A percentile compares a stretch with the other conserved stretches of the same genome.
Conservation (phyloP, 2,888 invertebrate genomes). For the Caenorhabditis auriculariae region DNA sequence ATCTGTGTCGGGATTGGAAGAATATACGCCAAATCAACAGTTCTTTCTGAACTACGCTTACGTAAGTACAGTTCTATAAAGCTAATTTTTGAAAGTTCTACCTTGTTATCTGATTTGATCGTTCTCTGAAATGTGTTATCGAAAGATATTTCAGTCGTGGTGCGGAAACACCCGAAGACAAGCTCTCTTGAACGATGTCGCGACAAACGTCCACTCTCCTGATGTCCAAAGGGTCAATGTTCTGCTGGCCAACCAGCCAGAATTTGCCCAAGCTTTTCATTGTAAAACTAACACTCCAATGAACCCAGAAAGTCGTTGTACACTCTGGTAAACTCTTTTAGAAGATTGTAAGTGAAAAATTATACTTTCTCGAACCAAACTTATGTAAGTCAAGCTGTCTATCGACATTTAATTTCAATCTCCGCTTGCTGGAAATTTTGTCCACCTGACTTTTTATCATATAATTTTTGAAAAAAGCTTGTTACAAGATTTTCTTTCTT, state of each 20-base stretch:
- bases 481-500: too few species aligned
- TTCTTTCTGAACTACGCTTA: conserved; percentile 14
- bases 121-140: neutral
- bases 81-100: neutral
- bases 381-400: too few species aligned
- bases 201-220: conserved; percentile 8
- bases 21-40: conserved; percentile 7
- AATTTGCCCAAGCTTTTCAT: conserved; percentile 8
- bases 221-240: conserved; percentile 10
- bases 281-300: conserved; percentile 7
- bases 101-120: neutral
- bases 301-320: conserved; percentile 12
- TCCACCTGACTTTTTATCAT: too few species aligned
- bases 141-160: conserved; percentile 9
- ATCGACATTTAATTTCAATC: too few species aligned
- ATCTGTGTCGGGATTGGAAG: conserved; percentile 2
- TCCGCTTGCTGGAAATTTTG: too few species aligned
- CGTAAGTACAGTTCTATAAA: conserved; percentile 1
- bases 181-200: conserved; percentile 2
- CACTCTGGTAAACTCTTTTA: conserved; percentile 12
- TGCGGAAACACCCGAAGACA: conserved; percentile 5
- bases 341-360: too few species aligned
- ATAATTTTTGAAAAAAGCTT: too few species aligned
- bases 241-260: conserved; percentile 13
- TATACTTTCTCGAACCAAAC: too few species aligned